Evolutionary conservation across 2,888 invertebrate genomes (phyloP).

Genomic region (Malthinus flaveolus): DNA sequence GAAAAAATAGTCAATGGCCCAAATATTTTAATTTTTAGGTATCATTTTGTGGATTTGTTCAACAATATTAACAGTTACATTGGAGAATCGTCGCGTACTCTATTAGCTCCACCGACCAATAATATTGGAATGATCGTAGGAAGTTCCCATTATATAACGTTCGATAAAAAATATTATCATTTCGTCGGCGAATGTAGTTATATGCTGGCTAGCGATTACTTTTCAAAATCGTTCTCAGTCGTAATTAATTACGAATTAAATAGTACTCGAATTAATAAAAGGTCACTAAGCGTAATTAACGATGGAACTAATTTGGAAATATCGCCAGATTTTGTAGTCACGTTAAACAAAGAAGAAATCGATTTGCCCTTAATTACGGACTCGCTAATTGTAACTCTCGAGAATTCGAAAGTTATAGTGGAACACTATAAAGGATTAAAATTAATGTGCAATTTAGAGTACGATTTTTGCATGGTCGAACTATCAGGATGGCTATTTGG

Average conservation of each 20-base stretch:
- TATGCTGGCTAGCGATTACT: slow-evolving; percentile 64
- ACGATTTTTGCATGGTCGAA: slow-evolving; percentile 61
- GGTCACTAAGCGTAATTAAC: slow-evolving; percentile 30
- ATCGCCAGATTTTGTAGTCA: slow-evolving; percentile 16
- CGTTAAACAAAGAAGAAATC: slow-evolving; percentile 23
- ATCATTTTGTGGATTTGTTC: slow-evolving; percentile 28
- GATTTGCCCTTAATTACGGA: slow-evolving; percentile 58
- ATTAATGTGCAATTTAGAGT: slow-evolving; percentile 62
- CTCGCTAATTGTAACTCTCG: slow-evolving; percentile 57
- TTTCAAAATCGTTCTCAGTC: slow-evolving; percentile 60
- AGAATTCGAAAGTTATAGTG: slow-evolving; percentile 58
- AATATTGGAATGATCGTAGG: slow-evolving; percentile 63
- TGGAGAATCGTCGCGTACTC: slow-evolving; percentile 23
- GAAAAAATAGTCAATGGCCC: too few species aligned
- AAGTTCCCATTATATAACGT: slow-evolving; percentile 61
- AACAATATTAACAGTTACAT: slow-evolving; percentile 31
- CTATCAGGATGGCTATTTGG: slow-evolving; percentile 81
- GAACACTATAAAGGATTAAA: slow-evolving; percentile 58
- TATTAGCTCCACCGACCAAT: slow-evolving; percentile 41
- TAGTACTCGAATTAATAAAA: slow-evolving; percentile 28
- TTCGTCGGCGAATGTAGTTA: slow-evolving; percentile 64
- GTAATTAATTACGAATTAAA: slow-evolving; percentile 56
- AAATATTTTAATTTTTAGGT: slow-evolving; percentile 15
- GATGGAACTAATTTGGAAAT: slow-evolving; percentile 27
- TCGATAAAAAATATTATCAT: slow-evolving; percentile 61